Percentiles rank a stretch among this genome's conserved stretches.
Conservation (phyloP, 1,140 invertebrate genomes). For the Schlechtendalia chinensis region DNA sequence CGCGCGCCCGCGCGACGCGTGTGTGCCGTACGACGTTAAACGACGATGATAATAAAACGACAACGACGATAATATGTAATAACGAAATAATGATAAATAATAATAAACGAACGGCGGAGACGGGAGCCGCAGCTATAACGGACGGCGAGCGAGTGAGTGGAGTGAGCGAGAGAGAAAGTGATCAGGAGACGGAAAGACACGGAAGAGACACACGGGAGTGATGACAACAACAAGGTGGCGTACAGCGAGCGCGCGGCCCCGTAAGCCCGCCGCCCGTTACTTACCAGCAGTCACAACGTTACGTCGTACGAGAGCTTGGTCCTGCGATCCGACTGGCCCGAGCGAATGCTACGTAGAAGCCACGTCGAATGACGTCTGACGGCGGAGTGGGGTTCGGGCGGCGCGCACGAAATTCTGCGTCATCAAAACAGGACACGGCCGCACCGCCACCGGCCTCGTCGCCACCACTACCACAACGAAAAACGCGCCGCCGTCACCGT, state of each 20-base stretch:
- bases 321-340: constrained; percentile 47
- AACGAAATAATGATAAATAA: neutral
- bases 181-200: neutral
- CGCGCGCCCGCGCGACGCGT: no score
- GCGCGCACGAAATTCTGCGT: constrained; percentile 42
- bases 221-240: constrained; percentile 29
- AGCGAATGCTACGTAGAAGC: constrained; percentile 46
- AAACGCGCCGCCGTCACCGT: constrained; percentile 3
- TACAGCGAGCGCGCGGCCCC: constrained; percentile 10
- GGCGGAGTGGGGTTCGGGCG: constrained; percentile 43
- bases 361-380: constrained; percentile 47
- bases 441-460: neutral
- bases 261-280: constrained; percentile 40
- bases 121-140: neutral
- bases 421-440: constrained; percentile 48
- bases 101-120: neutral
- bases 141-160: neutral
- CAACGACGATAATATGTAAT: neutral
- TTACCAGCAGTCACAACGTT: constrained; percentile 49
- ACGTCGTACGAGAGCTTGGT: constrained; percentile 48
- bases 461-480: constrained; percentile 6
- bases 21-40: no score
- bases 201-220: constrained; percentile 18
- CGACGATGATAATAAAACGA: neutral
- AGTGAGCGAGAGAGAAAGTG: neutral